Percentiles rank a stretch among this genome's conserved stretches.
phyloP scores from a whole-genome alignment of 2,797 vertebrate species.

The Myioborus miniatus region DNA sequence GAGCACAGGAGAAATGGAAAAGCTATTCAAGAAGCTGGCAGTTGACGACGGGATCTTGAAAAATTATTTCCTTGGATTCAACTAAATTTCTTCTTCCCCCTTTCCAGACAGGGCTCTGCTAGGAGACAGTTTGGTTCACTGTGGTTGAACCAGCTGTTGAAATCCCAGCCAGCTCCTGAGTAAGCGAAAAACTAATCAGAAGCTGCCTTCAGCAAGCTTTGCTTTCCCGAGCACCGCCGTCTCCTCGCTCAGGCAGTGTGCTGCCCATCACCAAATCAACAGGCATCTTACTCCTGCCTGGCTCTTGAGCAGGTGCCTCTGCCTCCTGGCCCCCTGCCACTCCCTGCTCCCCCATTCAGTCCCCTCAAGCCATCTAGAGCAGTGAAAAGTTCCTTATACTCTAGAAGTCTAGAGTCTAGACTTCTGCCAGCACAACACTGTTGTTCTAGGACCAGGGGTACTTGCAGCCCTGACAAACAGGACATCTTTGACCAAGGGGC shows the following conservation, averaged over 20 bases:
- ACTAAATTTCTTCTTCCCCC: background rate
- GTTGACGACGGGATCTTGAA: background rate
- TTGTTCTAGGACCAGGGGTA: background rate
- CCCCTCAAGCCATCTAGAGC: background rate
- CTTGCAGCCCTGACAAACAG: background rate
- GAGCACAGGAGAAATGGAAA: background rate
- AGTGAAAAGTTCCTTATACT: background rate
- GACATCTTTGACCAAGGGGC: background rate
- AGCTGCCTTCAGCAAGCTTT: background rate
- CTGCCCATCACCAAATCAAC: background rate
- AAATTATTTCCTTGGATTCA: slow-evolving; percentile 22
- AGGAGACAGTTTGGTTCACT: background rate
- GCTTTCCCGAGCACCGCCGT: rapidly evolving
- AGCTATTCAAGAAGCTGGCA: slow-evolving; percentile 42
- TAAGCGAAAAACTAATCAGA: background rate
- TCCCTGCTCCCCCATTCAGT: rapidly evolving
- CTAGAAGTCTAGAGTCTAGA: background rate
- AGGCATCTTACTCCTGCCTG: background rate
- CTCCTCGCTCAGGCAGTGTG: background rate
- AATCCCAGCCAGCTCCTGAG: slow-evolving; percentile 2
- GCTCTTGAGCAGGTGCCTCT: background rate
- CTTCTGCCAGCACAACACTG: background rate
- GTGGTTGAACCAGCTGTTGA: slow-evolving; percentile 16
- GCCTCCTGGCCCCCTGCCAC: background rate
- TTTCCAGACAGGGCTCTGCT: background rate